Conservation (phyloP, 2,113 vertebrate genomes). For the Toxostoma redivivum region DNA sequence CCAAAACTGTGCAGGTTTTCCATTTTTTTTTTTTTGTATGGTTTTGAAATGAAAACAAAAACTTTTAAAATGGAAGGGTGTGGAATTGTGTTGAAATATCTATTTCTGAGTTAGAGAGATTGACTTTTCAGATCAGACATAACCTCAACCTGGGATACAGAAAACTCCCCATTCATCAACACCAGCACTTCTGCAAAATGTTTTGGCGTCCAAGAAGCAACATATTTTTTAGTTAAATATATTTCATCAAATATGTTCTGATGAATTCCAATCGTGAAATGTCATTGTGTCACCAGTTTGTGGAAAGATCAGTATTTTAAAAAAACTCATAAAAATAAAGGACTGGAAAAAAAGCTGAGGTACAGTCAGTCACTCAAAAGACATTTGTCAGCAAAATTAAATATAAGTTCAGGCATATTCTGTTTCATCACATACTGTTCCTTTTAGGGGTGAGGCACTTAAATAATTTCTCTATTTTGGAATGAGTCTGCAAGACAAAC, state of each 20-base stretch:
- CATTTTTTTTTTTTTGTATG: not conserved
- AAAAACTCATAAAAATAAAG: not conserved
- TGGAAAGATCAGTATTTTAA: not conserved
- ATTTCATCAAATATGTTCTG: conserved; percentile 34
- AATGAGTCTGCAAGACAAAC: conserved; percentile 34
- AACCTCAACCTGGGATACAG: not conserved
- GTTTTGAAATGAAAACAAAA: conserved; percentile 29
- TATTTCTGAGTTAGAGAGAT: conserved; percentile 30
- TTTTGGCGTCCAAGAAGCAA: not conserved
- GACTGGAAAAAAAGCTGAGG: not conserved
- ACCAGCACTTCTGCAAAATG: not conserved
- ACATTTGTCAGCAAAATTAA: conserved; percentile 43
- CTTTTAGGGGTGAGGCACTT: conserved; percentile 36
- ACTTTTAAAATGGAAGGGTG: not conserved
- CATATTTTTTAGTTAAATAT: conserved; percentile 20
- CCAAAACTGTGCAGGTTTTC: not conserved
- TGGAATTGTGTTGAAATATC: conserved; percentile 47
- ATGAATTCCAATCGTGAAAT: not conserved
- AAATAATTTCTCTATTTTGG: conserved; percentile 6
- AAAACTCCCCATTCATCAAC: not conserved
- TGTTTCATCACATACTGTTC: conserved; percentile 44
- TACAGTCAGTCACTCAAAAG: conserved; percentile 8
- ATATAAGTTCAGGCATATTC: conserved; percentile 38
- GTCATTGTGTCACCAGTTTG: conserved; percentile 2
- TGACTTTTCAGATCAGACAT: not conserved